Evolutionary conservation across 2,113 vertebrate species (phyloP).

Genomic region (Agelaius phoeniceus): DNA sequence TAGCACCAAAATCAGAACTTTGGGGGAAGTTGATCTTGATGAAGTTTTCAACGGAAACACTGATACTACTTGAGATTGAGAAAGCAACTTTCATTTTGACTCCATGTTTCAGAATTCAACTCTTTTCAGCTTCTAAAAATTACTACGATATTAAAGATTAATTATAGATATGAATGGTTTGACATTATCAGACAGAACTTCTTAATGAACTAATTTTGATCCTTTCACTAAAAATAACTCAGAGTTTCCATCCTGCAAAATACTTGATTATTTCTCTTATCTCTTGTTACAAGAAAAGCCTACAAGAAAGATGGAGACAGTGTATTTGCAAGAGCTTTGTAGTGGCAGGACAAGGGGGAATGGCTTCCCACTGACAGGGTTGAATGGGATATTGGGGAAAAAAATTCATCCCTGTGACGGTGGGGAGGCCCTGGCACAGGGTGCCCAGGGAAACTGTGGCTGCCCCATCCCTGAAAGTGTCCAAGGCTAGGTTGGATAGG

Average conservation of each 20-base stretch:
- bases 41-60: slow-evolving; percentile 21
- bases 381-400: not conserved
- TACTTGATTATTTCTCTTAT: slow-evolving; percentile 14
- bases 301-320: not conserved
- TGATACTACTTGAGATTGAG: slow-evolving; percentile 23
- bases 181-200: slow-evolving; percentile 45
- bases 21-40: slow-evolving; percentile 14
- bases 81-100: slow-evolving; percentile 57
- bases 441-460: not conserved
- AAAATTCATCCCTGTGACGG: not conserved
- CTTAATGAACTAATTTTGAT: slow-evolving; percentile 48
- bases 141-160: slow-evolving; percentile 24
- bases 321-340: no score
- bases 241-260: slow-evolving; percentile 22
- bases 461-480: not conserved
- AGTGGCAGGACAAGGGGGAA: not conserved
- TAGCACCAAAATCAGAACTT: slow-evolving; percentile 4
- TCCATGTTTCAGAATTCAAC: slow-evolving; percentile 10
- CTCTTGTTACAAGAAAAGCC: not conserved
- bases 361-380: not conserved
- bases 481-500: not conserved
- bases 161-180: slow-evolving; percentile 48
- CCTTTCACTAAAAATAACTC: slow-evolving; percentile 36
- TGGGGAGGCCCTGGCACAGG: not conserved
- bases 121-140: slow-evolving; percentile 43